Evolutionary conservation across 2,888 invertebrate species (phyloP).

Genomic region (Andrena chrysosceles): DNA sequence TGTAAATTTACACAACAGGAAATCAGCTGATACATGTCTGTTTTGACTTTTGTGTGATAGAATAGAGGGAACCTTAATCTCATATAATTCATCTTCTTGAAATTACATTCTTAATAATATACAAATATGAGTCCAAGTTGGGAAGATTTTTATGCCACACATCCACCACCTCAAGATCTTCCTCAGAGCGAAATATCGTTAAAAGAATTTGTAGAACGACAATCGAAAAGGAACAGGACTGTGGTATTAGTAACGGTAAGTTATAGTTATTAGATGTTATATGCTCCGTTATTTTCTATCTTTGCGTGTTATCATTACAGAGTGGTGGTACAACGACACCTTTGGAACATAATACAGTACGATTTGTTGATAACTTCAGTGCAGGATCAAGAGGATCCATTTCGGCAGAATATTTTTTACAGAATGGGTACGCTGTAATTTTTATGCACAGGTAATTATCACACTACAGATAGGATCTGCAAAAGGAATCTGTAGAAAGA

Average conservation of each 20-base stretch:
- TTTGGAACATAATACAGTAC: slow-evolving; percentile 97
- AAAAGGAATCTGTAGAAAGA: not conserved
- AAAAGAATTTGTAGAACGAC: slow-evolving; percentile 91
- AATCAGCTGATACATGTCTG: not conserved
- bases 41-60: too few species aligned
- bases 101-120: not conserved
- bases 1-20: not conserved
- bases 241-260: slow-evolving; percentile 92
- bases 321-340: slow-evolving; percentile 99
- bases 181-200: slow-evolving; percentile 90
- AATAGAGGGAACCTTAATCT: not conserved
- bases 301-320: slow-evolving; percentile 77
- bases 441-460: slow-evolving; percentile 91
- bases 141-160: slow-evolving; percentile 94
- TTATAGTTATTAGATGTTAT: not conserved
- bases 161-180: slow-evolving; percentile 92
- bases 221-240: slow-evolving; percentile 89
- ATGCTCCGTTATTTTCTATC: slow-evolving; percentile 14
- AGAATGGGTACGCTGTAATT: slow-evolving; percentile 95
- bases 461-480: not conserved
- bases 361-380: slow-evolving; percentile 99
- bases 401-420: slow-evolving; percentile 98
- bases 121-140: slow-evolving; percentile 86
- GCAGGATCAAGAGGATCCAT: slow-evolving; percentile 97
- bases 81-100: not conserved